A percentile compares a stretch with the other conserved stretches of the same genome.
Conservation (phyloP, 1,140 invertebrate species). For the Drosophila lacertosa region DNA sequence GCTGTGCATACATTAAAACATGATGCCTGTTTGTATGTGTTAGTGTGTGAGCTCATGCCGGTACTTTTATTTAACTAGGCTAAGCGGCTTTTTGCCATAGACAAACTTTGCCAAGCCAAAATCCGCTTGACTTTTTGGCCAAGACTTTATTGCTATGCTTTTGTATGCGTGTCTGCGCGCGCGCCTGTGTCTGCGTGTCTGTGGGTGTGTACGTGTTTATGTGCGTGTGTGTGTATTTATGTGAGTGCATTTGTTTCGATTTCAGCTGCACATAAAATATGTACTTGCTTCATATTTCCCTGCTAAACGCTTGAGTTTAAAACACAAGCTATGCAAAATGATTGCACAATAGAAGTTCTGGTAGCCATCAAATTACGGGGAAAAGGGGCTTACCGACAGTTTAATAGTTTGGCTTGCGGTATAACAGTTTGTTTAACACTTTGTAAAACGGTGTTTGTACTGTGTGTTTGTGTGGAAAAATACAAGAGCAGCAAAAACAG, state of each 20-base stretch:
- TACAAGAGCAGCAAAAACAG: too few species aligned
- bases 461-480: too few species aligned
- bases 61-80: conserved; percentile 77
- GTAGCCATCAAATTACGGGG: conserved; percentile 1
- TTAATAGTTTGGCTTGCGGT: conserved; percentile 7
- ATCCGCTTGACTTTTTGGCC: conserved; percentile 74
- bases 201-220: conserved; percentile 13
- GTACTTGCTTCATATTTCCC: conserved; percentile 15
- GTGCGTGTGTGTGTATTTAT: neutral
- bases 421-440: conserved; percentile 17
- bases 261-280: conserved; percentile 25
- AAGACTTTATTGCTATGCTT: conserved; percentile 54
- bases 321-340: conserved; percentile 36
- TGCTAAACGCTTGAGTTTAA: conserved; percentile 12
- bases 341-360: conserved; percentile 17
- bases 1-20: neutral
- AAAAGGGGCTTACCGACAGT: neutral
- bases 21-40: neutral
- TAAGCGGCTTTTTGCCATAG: conserved; percentile 74
- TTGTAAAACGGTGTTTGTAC: neutral
- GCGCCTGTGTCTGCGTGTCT: neutral
- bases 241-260: neutral
- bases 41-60: conserved; percentile 36
- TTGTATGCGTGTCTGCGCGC: conserved; percentile 9
- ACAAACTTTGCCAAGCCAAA: conserved; percentile 71